Base-by-base conservation (phyloP, 1,140 invertebrate species). In the Drosophila tsacasi region DNA sequence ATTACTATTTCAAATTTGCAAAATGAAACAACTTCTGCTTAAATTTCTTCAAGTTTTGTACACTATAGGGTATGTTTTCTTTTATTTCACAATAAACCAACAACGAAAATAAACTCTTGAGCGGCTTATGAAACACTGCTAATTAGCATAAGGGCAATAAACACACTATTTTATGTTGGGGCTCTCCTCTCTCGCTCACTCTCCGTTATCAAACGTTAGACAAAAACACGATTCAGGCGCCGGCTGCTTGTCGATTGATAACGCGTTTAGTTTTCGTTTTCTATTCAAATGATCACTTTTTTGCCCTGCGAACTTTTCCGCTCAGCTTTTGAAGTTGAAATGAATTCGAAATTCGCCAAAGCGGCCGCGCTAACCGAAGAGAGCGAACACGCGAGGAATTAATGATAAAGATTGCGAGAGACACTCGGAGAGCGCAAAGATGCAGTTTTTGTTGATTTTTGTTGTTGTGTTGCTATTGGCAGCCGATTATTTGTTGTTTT, bases 261-360 rank as follows among this genome's bases (percentile, higher is more conserved):
- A 50, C 47, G 39, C 54, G 62, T 15, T 23, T 6, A 25, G 35
- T 25, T 30, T 30, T 27, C 13, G 50, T 35, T 32, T 35, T 54
- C 46, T 37, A 35, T 66, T 68, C 30, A 21, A 25, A 49, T 47
- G 60, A 76, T 76, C 71, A 57, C 73, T 55, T 39, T 60, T 73
- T 62, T 23, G 13, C 64, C 25, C 13, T 59, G 3, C 25, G 23
- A 84, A 84, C 84, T 81, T 81, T 84, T 75, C 75, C 74, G 85
- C 78, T 73, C 50, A 68, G 67, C 80, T 78, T 67, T 71, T 90
- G 77, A 84, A 90, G 68, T 82, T 89, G 81, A 81, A 89, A 71
- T 87, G 69, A 87, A 81, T 57, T 35, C 27, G 19, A 39, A 76
- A 52, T 46, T 52, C 21, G 49, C 35, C 32, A 58, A 39, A 39